Evolutionary conservation across 2,113 vertebrate genomes (phyloP).

Genomic region (Malurus cyaneus): DNA sequence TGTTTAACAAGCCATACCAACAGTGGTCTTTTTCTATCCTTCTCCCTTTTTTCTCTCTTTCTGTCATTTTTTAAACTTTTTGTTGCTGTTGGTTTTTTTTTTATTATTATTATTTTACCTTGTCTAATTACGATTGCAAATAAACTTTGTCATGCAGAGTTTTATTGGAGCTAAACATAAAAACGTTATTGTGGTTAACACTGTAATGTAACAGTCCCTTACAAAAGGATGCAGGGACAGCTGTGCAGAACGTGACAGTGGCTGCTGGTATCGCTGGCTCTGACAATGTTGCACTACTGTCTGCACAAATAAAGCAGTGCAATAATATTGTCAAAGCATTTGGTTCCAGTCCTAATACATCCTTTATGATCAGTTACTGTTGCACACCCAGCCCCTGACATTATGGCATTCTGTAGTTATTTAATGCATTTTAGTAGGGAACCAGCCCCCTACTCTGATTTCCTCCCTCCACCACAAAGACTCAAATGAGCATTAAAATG

Average conservation of each 20-base stretch:
- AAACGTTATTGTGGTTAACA: constrained; percentile 48
- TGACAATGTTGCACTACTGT: constrained; percentile 98
- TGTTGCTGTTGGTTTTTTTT: neutral
- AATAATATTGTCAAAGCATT: constrained; percentile 98
- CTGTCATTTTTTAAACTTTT: constrained; percentile 8
- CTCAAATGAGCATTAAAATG: neutral
- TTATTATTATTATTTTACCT: neutral
- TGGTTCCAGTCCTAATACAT: constrained; percentile 78
- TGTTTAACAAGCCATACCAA: constrained; percentile 45
- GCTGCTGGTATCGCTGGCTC: constrained; percentile 87
- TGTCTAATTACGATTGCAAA: constrained; percentile 45
- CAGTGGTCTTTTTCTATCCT: neutral
- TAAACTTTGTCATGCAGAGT: constrained; percentile 50
- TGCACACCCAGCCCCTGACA: constrained; percentile 55
- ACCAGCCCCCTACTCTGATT: constrained; percentile 9
- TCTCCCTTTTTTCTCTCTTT: neutral
- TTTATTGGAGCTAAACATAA: constrained; percentile 50
- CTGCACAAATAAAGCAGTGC: constrained; percentile 92
- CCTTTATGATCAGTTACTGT: constrained; percentile 61
- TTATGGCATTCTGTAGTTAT: constrained; percentile 19
- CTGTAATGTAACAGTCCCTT: constrained; percentile 45
- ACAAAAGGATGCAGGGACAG: constrained; percentile 64
- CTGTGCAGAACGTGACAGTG: constrained; percentile 58
- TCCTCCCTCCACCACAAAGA: neutral
- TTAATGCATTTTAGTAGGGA: constrained; percentile 35